Conservation (phyloP, 2,888 invertebrate species). For the Acronicta psi region DNA sequence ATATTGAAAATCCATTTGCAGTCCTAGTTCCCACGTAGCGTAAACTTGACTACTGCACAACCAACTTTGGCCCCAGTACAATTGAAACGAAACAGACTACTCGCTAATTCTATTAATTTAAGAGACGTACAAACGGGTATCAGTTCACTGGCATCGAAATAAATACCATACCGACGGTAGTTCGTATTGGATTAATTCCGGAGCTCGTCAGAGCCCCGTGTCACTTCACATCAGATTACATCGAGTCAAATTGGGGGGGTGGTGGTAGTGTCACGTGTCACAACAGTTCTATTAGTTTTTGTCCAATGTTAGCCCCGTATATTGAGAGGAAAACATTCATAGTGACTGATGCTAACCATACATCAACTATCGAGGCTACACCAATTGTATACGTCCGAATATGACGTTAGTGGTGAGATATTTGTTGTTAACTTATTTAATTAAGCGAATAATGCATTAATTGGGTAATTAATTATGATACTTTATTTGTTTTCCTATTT, state of each 20-base stretch:
- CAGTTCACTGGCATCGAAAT: constrained; percentile 36
- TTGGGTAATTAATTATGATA: no score
- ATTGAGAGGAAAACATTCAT: constrained; percentile 3
- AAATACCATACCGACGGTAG: constrained; percentile 36
- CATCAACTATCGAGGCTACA: background rate
- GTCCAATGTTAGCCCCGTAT: constrained; percentile 5
- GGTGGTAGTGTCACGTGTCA: constrained; percentile 16
- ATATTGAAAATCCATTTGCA: constrained; percentile 17
- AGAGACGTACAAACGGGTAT: background rate
- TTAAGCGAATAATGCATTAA: no score
- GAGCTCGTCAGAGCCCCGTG: constrained; percentile 29
- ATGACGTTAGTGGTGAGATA: no score
- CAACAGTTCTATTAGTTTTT: constrained; percentile 33
- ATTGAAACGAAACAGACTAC: constrained; percentile 11
- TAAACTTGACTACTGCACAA: background rate
- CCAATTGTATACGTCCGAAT: no score
- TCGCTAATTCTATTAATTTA: constrained; percentile 41
- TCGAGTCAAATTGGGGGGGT: constrained; percentile 39
- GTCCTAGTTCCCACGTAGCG: constrained; percentile 15
- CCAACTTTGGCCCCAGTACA: no score
- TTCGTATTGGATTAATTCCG: constrained; percentile 48
- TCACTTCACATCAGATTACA: constrained; percentile 52
- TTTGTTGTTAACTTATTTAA: no score
- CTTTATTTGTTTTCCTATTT: no score
- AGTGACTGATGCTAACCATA: constrained; percentile 1